phyloP scores from a whole-genome alignment of 2,888 invertebrate species.

The Drosophila niveifrons region DNA sequence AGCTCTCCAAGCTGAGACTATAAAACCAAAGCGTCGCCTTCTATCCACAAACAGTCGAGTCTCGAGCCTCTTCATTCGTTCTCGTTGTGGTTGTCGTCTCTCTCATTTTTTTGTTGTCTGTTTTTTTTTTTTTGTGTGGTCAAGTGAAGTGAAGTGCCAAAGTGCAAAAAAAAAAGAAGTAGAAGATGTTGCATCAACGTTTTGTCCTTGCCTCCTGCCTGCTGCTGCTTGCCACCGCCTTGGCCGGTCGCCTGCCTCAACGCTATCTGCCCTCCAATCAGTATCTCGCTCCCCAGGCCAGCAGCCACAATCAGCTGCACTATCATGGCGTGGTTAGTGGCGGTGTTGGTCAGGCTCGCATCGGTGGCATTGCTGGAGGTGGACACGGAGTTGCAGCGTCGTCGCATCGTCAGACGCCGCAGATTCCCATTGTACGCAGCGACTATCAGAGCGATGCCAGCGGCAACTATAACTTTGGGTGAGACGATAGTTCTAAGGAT shows the following conservation, averaged over 20 bases:
- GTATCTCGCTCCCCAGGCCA: slow-evolving; percentile 71
- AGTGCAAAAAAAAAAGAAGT: not conserved
- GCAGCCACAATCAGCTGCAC: slow-evolving; percentile 48
- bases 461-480: slow-evolving; percentile 89
- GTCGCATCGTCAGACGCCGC: slow-evolving; percentile 31
- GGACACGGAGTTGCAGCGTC: slow-evolving; percentile 12
- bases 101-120: slow-evolving; percentile 1
- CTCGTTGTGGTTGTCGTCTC: not conserved
- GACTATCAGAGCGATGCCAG: slow-evolving; percentile 88
- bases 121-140: slow-evolving; percentile 21
- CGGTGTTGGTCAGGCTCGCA: slow-evolving; percentile 17
- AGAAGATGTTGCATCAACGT: slow-evolving; percentile 51
- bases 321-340: slow-evolving; percentile 79
- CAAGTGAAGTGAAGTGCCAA: slow-evolving; percentile 11
- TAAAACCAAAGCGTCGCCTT: slow-evolving; percentile 54
- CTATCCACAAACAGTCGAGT: slow-evolving; percentile 13
- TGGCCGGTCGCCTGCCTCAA: slow-evolving; percentile 71
- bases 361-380: slow-evolving; percentile 6
- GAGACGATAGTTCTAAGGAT: not conserved
- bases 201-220: slow-evolving; percentile 53
- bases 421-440: slow-evolving; percentile 88
- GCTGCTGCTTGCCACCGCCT: slow-evolving; percentile 51
- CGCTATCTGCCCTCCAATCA: slow-evolving; percentile 82
- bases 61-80: not conserved
- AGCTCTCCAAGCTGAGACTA: slow-evolving; percentile 43